Evolutionary conservation across 2,113 vertebrate species (phyloP), one percentile per base, ranked within the genome.

Genomic region (Chloebia gouldiae): DNA sequence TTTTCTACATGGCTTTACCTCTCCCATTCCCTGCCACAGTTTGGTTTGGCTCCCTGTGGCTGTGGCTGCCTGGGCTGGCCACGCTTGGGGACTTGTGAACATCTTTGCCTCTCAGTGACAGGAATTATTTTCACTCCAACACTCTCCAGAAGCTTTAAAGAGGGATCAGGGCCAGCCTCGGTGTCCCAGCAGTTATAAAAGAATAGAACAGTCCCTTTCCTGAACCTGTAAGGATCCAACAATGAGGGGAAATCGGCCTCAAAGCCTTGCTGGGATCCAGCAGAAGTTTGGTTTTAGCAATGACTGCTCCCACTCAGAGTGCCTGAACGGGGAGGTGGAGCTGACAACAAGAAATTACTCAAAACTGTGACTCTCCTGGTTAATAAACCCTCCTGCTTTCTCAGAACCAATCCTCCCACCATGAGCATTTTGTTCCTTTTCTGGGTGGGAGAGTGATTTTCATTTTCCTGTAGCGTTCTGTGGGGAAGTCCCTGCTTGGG

Each of bases 1-100:
- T 94, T 92, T 72, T 28, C 25, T 72, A 3, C 28, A 21, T 42
- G 81, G 81, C 10, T 89, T 89, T 92, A 75, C 57, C 87, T 81
- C 56, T 47, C 7, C 68, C 28, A 0, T 56, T n/a, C 50, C 11
- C 42, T 23, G 73, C 64, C 21, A 1, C 0, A 6, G 59, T 90
- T 81, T 69, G 75, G 20, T 79, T 91, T 87, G 90, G 88, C 84
- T 78, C 16, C 6, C 39, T 2, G 0, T 5, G 66, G 19, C 50
- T 40, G 5, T 0, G 24, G 15, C 24, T 9, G 13, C 45, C 59
- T 31, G n/a, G 59, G 11, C 49, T 37, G 83, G 59, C 68, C 68
- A 10, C 1, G 1, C 35, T 0, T 6, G 57, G 69, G 69, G 77
- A 61, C 81, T 39, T 14, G 31, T 19, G 79, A 93, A 39, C 66